A percentile compares a stretch with the other conserved stretches of the same genome.
These are phyloP conservation scores for Sander lucioperca DNA, from an alignment of 2,113 vertebrate genomes.

Conservation along the genomic window DNA sequence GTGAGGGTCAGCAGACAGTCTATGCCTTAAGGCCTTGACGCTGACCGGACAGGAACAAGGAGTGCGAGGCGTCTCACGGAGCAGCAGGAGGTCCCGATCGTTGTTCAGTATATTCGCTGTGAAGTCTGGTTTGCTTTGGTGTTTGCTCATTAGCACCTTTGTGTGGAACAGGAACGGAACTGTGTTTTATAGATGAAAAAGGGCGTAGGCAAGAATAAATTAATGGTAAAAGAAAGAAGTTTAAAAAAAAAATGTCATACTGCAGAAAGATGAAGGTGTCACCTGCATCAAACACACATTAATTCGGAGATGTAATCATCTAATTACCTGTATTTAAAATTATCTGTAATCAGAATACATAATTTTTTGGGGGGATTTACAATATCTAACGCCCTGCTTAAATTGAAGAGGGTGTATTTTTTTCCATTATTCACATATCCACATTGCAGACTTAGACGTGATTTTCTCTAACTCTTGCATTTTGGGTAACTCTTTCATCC, in stretches of 20 bases:
- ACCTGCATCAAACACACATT: neutral
- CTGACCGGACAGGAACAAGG: neutral
- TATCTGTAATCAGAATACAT: neutral
- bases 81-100: neutral
- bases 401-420: neutral
- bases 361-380: neutral
- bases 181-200: neutral
- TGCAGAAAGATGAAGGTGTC: neutral
- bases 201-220: neutral
- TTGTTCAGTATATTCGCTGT: neutral
- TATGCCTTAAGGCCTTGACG: slow-evolving; percentile 18
- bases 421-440: neutral
- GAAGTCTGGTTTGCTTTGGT: neutral
- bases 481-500: slow-evolving; percentile 54
- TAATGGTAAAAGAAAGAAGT: neutral
- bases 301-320: neutral
- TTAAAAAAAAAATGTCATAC: too few species aligned
- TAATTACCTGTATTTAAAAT: too few species aligned
- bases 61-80: neutral
- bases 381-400: neutral
- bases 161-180: neutral
- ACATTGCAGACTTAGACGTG: neutral
- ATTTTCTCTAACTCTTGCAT: neutral
- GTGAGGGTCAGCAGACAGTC: slow-evolving; percentile 70
- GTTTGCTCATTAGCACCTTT: neutral